Conservation (phyloP, 1,140 invertebrate genomes). For the Drosophila gunungcola region DNA sequence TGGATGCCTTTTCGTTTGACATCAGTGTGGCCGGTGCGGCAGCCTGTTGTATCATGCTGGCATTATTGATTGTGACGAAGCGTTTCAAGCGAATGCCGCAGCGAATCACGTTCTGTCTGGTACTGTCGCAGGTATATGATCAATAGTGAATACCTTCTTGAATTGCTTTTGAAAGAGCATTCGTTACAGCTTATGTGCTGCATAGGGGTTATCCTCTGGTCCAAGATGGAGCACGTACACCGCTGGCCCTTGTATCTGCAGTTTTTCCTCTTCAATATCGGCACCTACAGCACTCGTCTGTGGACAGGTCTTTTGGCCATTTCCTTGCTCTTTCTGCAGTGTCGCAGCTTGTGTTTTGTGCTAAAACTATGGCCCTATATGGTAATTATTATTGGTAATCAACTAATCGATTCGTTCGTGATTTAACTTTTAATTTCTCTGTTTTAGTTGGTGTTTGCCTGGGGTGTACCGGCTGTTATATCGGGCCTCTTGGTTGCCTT, state of each 20-base stretch:
- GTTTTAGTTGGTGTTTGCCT: slow-evolving; percentile 89
- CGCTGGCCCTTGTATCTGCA: slow-evolving; percentile 88
- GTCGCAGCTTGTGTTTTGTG: slow-evolving; percentile 92
- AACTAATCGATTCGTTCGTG: no score
- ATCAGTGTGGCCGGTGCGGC: slow-evolving; percentile 91
- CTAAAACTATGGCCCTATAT: slow-evolving; percentile 88
- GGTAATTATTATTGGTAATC: slow-evolving; percentile 31
- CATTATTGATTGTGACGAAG: slow-evolving; percentile 91
- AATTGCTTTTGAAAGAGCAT: not conserved
- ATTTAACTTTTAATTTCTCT: slow-evolving; percentile 59
- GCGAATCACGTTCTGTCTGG: slow-evolving; percentile 91
- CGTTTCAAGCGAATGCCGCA: slow-evolving; percentile 93
- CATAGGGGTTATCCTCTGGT: slow-evolving; percentile 90
- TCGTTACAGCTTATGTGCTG: slow-evolving; percentile 86
- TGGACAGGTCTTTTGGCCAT: slow-evolving; percentile 94
- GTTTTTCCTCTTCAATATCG: slow-evolving; percentile 89
- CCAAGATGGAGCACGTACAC: slow-evolving; percentile 85
- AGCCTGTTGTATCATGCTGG: slow-evolving; percentile 91
- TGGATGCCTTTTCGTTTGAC: slow-evolving; percentile 93
- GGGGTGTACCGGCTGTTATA: slow-evolving; percentile 88
- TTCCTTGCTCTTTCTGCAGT: slow-evolving; percentile 92
- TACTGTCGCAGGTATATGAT: slow-evolving; percentile 89
- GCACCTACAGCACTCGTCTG: slow-evolving; percentile 91
- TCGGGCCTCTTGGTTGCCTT: slow-evolving; percentile 86
- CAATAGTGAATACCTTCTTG: rapidly evolving